phyloP scores from a whole-genome alignment of 2,113 vertebrate species.

The Spheniscus mendiculus region DNA sequence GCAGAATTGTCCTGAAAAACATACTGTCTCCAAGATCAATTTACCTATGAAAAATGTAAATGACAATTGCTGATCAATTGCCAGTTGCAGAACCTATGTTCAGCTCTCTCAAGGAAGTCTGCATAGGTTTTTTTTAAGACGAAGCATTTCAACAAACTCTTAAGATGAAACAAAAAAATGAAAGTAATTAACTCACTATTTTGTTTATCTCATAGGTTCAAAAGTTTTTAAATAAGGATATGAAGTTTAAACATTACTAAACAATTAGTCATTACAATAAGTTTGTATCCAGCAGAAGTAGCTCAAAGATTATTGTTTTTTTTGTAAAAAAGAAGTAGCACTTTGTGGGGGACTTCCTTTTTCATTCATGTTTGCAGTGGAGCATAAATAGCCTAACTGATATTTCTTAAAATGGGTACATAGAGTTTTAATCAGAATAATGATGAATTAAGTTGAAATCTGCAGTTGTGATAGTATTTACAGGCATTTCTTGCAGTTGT shows the following conservation, averaged over 20 bases:
- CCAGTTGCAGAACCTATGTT: background rate
- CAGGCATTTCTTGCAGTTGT: background rate
- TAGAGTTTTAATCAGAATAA: slow-evolving; percentile 27
- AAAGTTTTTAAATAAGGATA: background rate
- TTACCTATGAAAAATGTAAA: background rate
- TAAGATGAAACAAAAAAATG: background rate
- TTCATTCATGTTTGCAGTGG: slow-evolving; percentile 32
- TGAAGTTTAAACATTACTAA: background rate
- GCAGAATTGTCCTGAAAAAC: background rate
- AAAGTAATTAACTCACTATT: background rate
- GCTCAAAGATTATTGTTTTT: background rate
- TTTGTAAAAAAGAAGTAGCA: slow-evolving; percentile 34
- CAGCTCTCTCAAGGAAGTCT: background rate
- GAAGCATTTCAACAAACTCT: background rate
- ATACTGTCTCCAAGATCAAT: background rate
- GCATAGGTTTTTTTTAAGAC: background rate
- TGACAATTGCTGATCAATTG: background rate
- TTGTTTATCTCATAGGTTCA: background rate
- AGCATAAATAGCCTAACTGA: background rate
- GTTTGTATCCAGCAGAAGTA: background rate
- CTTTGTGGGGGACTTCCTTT: background rate
- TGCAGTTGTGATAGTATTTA: background rate
- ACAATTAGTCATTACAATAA: background rate
- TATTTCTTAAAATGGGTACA: slow-evolving; percentile 36
- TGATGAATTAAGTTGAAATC: slow-evolving; percentile 4